Conservation (phyloP, 2,113 vertebrate species). For the Gopherus evgoodei region DNA sequence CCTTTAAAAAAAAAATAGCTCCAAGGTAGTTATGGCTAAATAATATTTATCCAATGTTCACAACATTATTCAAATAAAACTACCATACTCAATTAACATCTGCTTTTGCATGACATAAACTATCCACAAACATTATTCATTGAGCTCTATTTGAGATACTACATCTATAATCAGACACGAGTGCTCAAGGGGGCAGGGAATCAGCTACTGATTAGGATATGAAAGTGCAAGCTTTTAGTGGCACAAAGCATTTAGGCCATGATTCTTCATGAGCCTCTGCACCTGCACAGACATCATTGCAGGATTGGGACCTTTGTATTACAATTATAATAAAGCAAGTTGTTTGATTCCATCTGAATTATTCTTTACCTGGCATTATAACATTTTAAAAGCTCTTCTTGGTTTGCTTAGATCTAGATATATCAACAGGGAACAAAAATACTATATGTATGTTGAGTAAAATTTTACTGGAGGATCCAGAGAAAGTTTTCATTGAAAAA, state of each 20-base stretch:
- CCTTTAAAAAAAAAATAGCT: neutral
- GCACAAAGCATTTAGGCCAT: neutral
- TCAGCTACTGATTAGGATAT: neutral
- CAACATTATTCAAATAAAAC: neutral
- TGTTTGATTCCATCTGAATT: neutral
- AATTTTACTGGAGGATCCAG: neutral
- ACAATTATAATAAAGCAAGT: neutral
- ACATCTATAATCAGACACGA: neutral
- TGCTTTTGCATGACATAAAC: neutral
- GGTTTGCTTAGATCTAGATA: neutral
- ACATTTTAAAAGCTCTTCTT: neutral
- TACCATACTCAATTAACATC: no score
- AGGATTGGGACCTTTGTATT: neutral
- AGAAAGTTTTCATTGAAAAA: neutral
- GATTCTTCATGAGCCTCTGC: neutral
- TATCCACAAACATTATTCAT: neutral
- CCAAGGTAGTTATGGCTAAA: neutral
- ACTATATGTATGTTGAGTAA: accelerated
- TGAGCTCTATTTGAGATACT: neutral
- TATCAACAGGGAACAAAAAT: neutral
- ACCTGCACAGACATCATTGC: neutral
- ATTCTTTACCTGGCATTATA: neutral
- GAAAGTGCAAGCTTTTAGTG: neutral
- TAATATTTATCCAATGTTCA: neutral
- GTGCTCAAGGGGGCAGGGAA: neutral